Evolutionary conservation across 1,140 invertebrate species (phyloP), one percentile per base, ranked within the genome.

Genomic region (Monomorium pharaonis): DNA sequence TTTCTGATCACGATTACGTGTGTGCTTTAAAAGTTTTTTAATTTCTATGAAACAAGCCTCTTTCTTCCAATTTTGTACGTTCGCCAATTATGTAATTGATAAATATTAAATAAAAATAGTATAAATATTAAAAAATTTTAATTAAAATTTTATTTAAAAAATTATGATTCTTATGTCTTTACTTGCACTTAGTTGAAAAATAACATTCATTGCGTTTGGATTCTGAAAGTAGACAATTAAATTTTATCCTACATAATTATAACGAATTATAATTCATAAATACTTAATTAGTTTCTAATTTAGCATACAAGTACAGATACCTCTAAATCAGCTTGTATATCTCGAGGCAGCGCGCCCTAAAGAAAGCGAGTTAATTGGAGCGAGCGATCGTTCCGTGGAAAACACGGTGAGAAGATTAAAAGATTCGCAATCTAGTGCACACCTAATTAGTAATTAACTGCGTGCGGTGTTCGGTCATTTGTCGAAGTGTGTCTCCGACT

Each of bases 351-450:
- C 30, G 30, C n/a, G 33, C 16, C 21, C 21, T 51, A 33, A 72
- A 47, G 51, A 80, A 80, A 80, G 78, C 49, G 78, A 58, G 67
- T 83, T 83, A 83, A 83, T 83, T 58, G 27, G 78, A 83, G 78
- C 78, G 67, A 83, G 67, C n/a, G 27, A 58, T 83, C 78, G 42
- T 83, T 83, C n/a, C 58, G 58, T 51, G 37, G 78, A 9, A 14
- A 47, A 58, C 67, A 42, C 37, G 49, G 6, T n/a, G 33, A 69
- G 9, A 67, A 80, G 24, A 56, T 72, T 58, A 72, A 54, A 54
- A 33, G 47, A 69, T 69, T 67, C 33, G 30, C 47, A 21, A 80
- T 51, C 63, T 42, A 70, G 47, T 33, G 47, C 67, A 58, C 65
- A 44, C 14, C 24, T 74, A 83, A 83, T 83, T 72, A 72, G 69